Evolutionary conservation across 2,888 invertebrate genomes (phyloP).

Genomic region (Cyrtodaria siliqua): DNA sequence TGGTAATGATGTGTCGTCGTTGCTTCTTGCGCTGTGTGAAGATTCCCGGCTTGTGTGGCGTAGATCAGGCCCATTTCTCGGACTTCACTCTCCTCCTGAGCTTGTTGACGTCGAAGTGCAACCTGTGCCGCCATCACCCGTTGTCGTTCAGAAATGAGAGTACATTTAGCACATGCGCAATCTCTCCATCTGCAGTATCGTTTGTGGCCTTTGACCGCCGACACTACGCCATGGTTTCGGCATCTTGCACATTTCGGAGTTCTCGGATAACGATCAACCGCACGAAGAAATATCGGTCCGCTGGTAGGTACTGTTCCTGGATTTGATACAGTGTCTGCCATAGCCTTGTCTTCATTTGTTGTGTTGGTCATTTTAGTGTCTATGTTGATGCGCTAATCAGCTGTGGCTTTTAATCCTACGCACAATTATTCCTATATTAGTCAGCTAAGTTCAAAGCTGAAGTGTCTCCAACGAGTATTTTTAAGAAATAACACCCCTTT

Average conservation of each 20-base stretch:
- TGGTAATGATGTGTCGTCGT: slow-evolving; percentile 54
- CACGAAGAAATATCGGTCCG: slow-evolving; percentile 54
- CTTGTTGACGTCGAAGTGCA: slow-evolving; percentile 97
- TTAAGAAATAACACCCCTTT: too few species aligned
- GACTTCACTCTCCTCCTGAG: slow-evolving; percentile 98
- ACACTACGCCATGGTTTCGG: slow-evolving; percentile 98
- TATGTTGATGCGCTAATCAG: too few species aligned
- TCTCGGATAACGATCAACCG: slow-evolving; percentile 95
- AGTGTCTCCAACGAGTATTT: too few species aligned
- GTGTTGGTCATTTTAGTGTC: slow-evolving; percentile 39
- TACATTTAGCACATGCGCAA: slow-evolving; percentile 98
- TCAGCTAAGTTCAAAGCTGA: too few species aligned
- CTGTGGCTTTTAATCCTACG: too few species aligned
- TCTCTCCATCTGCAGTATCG: slow-evolving; percentile 99
- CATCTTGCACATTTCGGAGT: slow-evolving; percentile 99
- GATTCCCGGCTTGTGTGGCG: slow-evolving; percentile 79
- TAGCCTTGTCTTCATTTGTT: slow-evolving; percentile 12
- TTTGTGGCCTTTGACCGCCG: slow-evolving; percentile 92
- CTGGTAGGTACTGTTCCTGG: not conserved
- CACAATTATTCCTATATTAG: too few species aligned
- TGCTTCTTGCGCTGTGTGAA: slow-evolving; percentile 78
- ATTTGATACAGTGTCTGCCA: not conserved
- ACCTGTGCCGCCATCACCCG: slow-evolving; percentile 99
- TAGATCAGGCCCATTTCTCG: slow-evolving; percentile 95
- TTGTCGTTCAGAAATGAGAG: slow-evolving; percentile 98